Conservation (phyloP, 2,888 invertebrate genomes). For the Aromia moschata region DNA sequence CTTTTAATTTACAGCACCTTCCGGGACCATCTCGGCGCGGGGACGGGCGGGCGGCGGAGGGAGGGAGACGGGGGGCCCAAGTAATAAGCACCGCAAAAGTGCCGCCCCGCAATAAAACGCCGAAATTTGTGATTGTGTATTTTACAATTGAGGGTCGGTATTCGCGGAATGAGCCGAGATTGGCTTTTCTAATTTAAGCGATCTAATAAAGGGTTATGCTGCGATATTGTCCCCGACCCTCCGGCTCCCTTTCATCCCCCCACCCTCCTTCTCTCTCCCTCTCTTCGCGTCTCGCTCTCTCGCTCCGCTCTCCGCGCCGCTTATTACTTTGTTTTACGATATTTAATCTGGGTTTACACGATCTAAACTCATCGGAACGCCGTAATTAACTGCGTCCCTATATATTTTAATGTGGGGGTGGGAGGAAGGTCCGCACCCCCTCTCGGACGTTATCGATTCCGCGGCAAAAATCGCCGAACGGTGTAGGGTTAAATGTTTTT, state of each 20-base stretch:
- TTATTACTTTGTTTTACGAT: conserved; percentile 58
- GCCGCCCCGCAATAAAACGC: conserved; percentile 49
- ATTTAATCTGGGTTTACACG: conserved; percentile 57
- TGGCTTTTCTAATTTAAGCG: conserved; percentile 61
- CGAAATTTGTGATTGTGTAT: conserved; percentile 58
- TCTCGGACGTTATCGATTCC: background rate
- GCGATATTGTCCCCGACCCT: conserved; percentile 53
- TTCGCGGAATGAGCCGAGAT: conserved; percentile 57
- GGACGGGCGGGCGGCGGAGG: conserved; percentile 31
- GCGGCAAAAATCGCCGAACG: background rate
- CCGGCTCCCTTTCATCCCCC: conserved; percentile 43
- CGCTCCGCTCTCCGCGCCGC: conserved; percentile 52
- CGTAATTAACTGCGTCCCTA: conserved; percentile 54
- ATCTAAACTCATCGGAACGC: conserved; percentile 54
- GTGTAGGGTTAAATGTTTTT: background rate
- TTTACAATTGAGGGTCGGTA: conserved; percentile 58
- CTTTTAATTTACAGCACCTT: conserved; percentile 59
- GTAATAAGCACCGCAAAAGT: conserved; percentile 54
- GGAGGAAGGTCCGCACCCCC: background rate
- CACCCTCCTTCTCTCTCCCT: too few relatives aligned
- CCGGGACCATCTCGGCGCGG: conserved; percentile 45
- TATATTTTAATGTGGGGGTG: conserved; percentile 31
- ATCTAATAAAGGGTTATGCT: conserved; percentile 58
- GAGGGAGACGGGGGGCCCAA: conserved; percentile 49
- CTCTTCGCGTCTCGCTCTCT: conserved; percentile 45